Conservation (phyloP, 2,888 invertebrate genomes). For the Callosobruchus maculatus region DNA sequence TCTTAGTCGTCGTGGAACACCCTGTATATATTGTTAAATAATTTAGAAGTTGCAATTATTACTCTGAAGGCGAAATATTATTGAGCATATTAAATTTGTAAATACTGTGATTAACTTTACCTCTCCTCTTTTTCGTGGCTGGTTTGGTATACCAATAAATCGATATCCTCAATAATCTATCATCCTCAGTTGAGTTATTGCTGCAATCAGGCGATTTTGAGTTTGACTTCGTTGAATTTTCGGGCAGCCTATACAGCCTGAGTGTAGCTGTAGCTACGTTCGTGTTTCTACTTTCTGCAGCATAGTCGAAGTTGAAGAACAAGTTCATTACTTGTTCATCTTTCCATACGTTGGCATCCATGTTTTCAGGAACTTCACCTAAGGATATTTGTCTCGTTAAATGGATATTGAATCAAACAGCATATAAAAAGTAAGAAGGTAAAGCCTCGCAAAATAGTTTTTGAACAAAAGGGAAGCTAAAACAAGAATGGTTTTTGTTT, state of each 20-base stretch:
- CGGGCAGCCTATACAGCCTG: slow-evolving; percentile 51
- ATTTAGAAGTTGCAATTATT: too few species aligned
- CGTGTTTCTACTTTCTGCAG: slow-evolving; percentile 44
- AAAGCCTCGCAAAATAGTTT: too few species aligned
- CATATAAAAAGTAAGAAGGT: too few species aligned
- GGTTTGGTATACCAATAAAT: slow-evolving; percentile 58
- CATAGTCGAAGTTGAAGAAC: slow-evolving; percentile 53
- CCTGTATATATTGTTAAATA: too few species aligned
- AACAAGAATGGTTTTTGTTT: too few species aligned
- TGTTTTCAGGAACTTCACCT: slow-evolving; percentile 57
- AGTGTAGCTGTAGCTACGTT: slow-evolving; percentile 55
- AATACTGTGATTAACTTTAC: slow-evolving; percentile 40
- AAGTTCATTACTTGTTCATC: slow-evolving; percentile 56
- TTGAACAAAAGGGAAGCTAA: too few species aligned
- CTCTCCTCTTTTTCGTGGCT: slow-evolving; percentile 54
- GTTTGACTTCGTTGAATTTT: slow-evolving; percentile 37
- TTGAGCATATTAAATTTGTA: too few species aligned
- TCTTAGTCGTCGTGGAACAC: too few species aligned
- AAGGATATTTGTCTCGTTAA: neutral
- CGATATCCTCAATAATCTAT: slow-evolving; percentile 56
- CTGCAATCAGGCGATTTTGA: slow-evolving; percentile 29
- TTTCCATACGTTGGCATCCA: slow-evolving; percentile 55
- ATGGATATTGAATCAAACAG: neutral
- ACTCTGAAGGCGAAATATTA: too few species aligned
- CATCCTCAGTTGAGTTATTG: slow-evolving; percentile 45